Percentiles rank a stretch among this genome's conserved stretches.
These are phyloP conservation scores for Stenichneumon culpator DNA, from an alignment of 2,888 invertebrate genomes.

Conservation along the genomic window DNA sequence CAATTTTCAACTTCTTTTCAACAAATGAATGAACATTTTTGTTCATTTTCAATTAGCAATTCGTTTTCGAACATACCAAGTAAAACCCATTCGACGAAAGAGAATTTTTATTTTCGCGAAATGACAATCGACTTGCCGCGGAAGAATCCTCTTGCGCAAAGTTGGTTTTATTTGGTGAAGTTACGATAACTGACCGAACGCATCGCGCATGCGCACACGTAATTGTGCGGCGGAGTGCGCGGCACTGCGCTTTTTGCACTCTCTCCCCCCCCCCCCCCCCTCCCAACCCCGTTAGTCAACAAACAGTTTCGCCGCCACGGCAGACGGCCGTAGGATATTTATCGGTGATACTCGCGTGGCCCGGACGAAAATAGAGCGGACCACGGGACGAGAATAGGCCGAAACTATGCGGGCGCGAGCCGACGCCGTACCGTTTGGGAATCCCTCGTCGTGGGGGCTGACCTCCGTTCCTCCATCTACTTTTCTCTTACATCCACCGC, in stretches of 20 bases:
- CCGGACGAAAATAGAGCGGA: constrained; percentile 77
- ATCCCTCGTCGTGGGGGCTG: constrained; percentile 69
- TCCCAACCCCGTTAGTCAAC: constrained; percentile 61
- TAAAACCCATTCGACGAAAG: too few species aligned
- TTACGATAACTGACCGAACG: background rate
- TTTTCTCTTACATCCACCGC: constrained; percentile 13
- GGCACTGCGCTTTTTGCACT: constrained; percentile 23
- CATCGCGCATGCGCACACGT: background rate
- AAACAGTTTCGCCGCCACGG: constrained; percentile 64
- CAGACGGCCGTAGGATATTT: constrained; percentile 73
- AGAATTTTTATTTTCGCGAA: background rate
- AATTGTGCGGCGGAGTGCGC: background rate
- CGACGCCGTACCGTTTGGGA: constrained; percentile 74
- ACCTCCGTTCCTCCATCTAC: constrained; percentile 29
- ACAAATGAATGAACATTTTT: too few species aligned
- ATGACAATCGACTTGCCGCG: background rate
- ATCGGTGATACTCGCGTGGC: constrained; percentile 71
- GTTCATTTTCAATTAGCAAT: too few species aligned
- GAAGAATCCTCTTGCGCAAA: background rate
- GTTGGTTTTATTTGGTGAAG: background rate
- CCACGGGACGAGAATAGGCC: constrained; percentile 78
- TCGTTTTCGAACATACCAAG: too few species aligned
- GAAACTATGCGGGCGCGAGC: constrained; percentile 76
- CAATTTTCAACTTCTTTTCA: too few species aligned
- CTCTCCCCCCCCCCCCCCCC: background rate